phyloP scores from a whole-genome alignment of 2,113 vertebrate genomes.

The Dipodomys spectabilis region DNA sequence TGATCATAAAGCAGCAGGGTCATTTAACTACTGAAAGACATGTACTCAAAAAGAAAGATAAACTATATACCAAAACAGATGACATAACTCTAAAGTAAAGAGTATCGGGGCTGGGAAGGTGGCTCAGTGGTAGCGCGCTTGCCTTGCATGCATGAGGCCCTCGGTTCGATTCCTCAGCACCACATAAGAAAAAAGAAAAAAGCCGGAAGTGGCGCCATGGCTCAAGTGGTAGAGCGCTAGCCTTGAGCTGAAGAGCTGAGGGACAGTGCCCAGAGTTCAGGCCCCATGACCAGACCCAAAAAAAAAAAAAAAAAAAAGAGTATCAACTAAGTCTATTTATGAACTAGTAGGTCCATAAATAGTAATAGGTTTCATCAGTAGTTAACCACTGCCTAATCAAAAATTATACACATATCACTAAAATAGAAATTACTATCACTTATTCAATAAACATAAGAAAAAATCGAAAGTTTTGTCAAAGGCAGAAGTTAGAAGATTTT shows the following conservation, averaged over 20 bases:
- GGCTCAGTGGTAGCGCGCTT: too few species aligned
- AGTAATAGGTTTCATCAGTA: slow-evolving; percentile 36
- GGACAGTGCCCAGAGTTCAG: too few species aligned
- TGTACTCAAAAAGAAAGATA: not conserved
- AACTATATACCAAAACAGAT: not conserved
- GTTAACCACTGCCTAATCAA: not conserved
- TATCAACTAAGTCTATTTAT: not conserved
- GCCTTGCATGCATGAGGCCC: too few species aligned
- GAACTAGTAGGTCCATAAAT: slow-evolving; percentile 18
- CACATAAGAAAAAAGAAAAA: too few species aligned
- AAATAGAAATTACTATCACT: slow-evolving; percentile 24
- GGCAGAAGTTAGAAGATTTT: slow-evolving; percentile 13
- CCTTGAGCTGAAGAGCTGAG: too few species aligned
- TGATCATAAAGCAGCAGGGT: slow-evolving; percentile 33
- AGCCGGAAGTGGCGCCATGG: too few species aligned
- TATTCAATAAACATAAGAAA: slow-evolving; percentile 48
- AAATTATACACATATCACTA: slow-evolving; percentile 23
- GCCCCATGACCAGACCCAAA: too few species aligned
- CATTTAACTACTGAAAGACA: not conserved
- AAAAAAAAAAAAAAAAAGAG: not conserved
- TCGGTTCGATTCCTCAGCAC: too few species aligned
- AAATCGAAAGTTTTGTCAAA: slow-evolving; percentile 51
- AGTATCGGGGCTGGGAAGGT: not conserved
- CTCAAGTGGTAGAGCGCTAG: too few species aligned
- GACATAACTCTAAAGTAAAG: slow-evolving; percentile 2